Percentiles rank a stretch among this genome's conserved stretches.
These are phyloP conservation scores for Troides helena DNA, from an alignment of 2,888 invertebrate species.

Conservation along the genomic window DNA sequence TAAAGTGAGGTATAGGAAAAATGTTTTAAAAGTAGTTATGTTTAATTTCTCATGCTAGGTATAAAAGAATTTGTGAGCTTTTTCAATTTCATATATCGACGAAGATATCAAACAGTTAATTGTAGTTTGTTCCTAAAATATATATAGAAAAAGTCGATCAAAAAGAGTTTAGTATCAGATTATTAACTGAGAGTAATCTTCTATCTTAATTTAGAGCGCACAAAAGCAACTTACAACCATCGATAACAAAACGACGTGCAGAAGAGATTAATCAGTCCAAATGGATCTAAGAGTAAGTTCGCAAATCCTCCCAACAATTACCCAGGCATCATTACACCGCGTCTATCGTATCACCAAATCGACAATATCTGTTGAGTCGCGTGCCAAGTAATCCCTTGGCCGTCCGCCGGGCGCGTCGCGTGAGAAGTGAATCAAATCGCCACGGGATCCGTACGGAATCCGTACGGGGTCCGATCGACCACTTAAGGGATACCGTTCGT, in stretches of 20 bases:
- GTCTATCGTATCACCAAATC: constrained; percentile 61
- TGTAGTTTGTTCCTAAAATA: neutral
- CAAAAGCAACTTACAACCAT: neutral
- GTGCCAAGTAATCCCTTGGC: constrained; percentile 72
- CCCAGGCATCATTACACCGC: constrained; percentile 62
- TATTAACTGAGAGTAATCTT: neutral
- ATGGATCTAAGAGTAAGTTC: constrained; percentile 43
- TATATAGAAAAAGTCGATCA: neutral
- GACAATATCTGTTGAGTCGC: constrained; percentile 77
- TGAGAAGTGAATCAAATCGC: constrained; percentile 76
- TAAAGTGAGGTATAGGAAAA: too few relatives aligned
- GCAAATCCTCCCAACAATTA: constrained; percentile 49
- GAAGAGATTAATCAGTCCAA: constrained; percentile 43
- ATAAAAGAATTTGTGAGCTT: too few relatives aligned
- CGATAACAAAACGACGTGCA: constrained; percentile 1
- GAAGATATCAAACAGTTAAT: too few relatives aligned
- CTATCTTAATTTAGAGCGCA: neutral
- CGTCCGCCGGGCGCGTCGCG: constrained; percentile 65
- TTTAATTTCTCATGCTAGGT: too few relatives aligned
- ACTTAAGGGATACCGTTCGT: constrained; percentile 71
- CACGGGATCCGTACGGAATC: constrained; percentile 70
- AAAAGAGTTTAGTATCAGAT: neutral
- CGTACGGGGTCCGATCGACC: constrained; percentile 69
- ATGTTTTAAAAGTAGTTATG: too few relatives aligned
- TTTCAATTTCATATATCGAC: too few relatives aligned